These are phyloP conservation scores for Atherinomorus stipes DNA, from an alignment of 2,113 vertebrate species.

Conservation along the genomic window DNA sequence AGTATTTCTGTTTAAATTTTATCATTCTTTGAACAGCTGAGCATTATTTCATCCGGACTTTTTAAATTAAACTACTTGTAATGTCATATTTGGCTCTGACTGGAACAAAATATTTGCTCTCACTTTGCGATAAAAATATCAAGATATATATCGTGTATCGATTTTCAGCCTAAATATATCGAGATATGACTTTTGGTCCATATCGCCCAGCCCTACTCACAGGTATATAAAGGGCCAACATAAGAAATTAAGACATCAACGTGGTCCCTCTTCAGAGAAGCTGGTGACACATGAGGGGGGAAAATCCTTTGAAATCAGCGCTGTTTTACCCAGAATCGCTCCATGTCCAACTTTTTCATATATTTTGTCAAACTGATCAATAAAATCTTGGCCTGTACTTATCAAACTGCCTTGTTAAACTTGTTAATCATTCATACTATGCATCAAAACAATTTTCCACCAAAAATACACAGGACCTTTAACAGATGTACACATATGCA, in stretches of 20 bases:
- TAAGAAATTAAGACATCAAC: conserved; percentile 72
- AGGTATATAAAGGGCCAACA: conserved; percentile 60
- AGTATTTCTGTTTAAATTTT: no score
- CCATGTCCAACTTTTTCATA: conserved; percentile 18
- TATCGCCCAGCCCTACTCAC: conserved; percentile 25
- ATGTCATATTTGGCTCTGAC: no score
- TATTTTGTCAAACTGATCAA: conserved; percentile 8
- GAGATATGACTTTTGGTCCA: no score
- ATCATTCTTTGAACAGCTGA: no score
- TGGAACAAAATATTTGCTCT: no score
- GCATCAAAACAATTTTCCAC: neutral
- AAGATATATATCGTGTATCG: no score
- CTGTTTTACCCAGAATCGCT: neutral
- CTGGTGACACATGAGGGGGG: conserved; percentile 75
- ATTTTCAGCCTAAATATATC: no score
- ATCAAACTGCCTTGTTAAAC: conserved; percentile 30
- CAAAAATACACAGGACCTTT: no score
- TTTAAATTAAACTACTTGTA: no score
- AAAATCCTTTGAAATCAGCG: conserved; percentile 32
- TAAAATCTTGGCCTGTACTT: conserved; percentile 35
- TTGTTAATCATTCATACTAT: neutral
- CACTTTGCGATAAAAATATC: no score
- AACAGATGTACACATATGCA: no score
- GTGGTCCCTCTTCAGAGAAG: conserved; percentile 76
- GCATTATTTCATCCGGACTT: no score